Conservation (phyloP, 2,113 vertebrate genomes). For the Centropus unirufus region DNA sequence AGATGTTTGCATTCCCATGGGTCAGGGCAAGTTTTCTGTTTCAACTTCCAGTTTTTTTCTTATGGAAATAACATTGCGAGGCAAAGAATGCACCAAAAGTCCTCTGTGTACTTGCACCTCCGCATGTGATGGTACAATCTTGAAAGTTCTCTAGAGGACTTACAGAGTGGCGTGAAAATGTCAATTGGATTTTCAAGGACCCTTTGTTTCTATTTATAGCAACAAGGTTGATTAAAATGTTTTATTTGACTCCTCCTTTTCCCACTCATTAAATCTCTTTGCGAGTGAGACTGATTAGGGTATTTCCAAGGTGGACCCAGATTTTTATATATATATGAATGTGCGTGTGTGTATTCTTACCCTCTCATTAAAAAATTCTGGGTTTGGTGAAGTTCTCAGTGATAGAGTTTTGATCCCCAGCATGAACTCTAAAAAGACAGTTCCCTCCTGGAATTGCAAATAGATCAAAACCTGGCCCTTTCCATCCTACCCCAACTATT, state of each 20-base stretch:
- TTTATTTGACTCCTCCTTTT: background rate
- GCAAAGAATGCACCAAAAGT: background rate
- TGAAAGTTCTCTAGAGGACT: background rate
- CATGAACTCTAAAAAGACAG: background rate
- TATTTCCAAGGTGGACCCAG: background rate
- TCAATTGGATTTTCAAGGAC: background rate
- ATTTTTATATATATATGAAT: background rate
- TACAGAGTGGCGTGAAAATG: background rate
- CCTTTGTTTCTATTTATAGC: conserved; percentile 34
- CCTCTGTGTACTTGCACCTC: background rate
- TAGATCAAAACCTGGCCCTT: background rate
- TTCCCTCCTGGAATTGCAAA: background rate
- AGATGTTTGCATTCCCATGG: conserved; percentile 48
- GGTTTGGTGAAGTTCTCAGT: background rate
- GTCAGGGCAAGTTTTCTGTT: conserved; percentile 28
- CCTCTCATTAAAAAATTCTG: background rate
- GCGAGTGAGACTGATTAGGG: background rate
- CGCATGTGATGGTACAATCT: background rate
- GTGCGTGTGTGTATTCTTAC: too few relatives aligned
- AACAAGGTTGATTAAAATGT: background rate
- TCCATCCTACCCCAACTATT: background rate
- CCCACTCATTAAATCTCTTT: background rate
- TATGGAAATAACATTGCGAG: conserved; percentile 46
- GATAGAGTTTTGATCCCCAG: background rate
- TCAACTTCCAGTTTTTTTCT: conserved; percentile 58